A percentile compares a stretch with the other conserved stretches of the same genome.
Conservation (phyloP, 2,113 vertebrate genomes). For the Urocolius indicus region DNA sequence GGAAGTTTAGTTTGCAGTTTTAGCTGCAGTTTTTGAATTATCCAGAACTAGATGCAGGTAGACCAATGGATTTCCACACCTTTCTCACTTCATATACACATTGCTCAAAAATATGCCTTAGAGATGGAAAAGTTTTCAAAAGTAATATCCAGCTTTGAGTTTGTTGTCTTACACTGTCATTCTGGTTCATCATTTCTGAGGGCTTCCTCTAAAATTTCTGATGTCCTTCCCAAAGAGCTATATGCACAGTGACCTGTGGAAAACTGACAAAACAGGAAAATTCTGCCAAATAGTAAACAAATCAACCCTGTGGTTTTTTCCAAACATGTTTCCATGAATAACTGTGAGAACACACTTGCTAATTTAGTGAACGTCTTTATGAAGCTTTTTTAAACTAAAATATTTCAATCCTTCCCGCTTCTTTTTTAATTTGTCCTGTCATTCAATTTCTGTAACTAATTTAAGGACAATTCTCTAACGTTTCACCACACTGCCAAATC, state of each 20-base stretch:
- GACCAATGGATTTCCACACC: background rate
- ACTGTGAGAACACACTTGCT: conserved; percentile 19
- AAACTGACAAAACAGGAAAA: conserved; percentile 7
- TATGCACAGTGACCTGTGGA: background rate
- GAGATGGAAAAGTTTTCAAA: background rate
- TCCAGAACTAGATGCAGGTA: background rate
- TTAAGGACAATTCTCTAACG: conserved; percentile 16
- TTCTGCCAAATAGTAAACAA: conserved; percentile 39
- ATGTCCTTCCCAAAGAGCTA: conserved; percentile 6
- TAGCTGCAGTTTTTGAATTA: conserved; percentile 14
- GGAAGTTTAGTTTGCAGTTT: conserved; percentile 39
- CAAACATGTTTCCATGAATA: conserved; percentile 35
- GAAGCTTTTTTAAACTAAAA: conserved; percentile 39
- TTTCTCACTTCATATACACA: conserved; percentile 1
- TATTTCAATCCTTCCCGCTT: conserved; percentile 25
- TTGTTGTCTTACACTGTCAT: background rate
- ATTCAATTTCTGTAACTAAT: conserved; percentile 59
- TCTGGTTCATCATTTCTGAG: background rate
- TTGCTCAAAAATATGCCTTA: background rate
- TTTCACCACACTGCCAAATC: background rate
- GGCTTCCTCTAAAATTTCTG: conserved; percentile 34
- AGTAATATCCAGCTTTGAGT: background rate
- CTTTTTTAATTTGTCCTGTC: conserved; percentile 31
- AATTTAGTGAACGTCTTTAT: conserved; percentile 39
- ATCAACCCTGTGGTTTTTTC: background rate